Conservation (phyloP, 2,113 vertebrate genomes). For the Notothenia rossii region DNA sequence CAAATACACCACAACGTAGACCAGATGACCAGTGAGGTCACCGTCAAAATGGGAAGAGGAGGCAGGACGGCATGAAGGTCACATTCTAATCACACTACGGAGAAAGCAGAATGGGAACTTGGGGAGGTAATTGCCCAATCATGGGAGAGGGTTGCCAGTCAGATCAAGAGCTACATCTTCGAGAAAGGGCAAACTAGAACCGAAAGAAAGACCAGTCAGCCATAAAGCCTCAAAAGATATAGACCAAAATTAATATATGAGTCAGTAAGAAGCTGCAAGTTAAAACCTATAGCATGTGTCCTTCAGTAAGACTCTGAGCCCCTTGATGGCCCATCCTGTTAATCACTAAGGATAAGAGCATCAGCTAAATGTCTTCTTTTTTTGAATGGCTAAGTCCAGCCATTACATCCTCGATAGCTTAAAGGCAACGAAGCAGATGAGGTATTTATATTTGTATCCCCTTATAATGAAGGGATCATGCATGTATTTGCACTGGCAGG, state of each 20-base stretch:
- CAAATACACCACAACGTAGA: constrained; percentile 62
- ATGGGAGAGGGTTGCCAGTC: constrained; percentile 7
- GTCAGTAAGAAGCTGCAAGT: not conserved
- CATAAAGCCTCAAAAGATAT: not conserved
- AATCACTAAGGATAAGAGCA: constrained; percentile 55
- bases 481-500: constrained; percentile 38
- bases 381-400: constrained; percentile 45
- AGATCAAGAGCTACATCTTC: constrained; percentile 36
- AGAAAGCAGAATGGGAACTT: constrained; percentile 7
- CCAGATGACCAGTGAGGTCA: constrained; percentile 66
- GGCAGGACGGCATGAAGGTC: constrained; percentile 56
- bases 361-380: constrained; percentile 50
- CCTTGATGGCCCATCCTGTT: constrained; percentile 5
- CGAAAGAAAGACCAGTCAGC: not conserved
- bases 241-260: not conserved
- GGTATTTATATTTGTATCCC: constrained; percentile 50
- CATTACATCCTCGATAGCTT: constrained; percentile 44
- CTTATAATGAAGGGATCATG: constrained; percentile 58
- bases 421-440: constrained; percentile 54
- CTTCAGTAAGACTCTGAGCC: constrained; percentile 32
- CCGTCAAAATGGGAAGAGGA: constrained; percentile 48
- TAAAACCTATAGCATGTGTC: constrained; percentile 16
- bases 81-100: constrained; percentile 45
- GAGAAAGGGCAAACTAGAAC: not conserved
- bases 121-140: constrained; percentile 36